Evolutionary conservation across 2,888 invertebrate species (phyloP), one percentile per base, ranked within the genome.

Genomic region (Allacma fusca): DNA sequence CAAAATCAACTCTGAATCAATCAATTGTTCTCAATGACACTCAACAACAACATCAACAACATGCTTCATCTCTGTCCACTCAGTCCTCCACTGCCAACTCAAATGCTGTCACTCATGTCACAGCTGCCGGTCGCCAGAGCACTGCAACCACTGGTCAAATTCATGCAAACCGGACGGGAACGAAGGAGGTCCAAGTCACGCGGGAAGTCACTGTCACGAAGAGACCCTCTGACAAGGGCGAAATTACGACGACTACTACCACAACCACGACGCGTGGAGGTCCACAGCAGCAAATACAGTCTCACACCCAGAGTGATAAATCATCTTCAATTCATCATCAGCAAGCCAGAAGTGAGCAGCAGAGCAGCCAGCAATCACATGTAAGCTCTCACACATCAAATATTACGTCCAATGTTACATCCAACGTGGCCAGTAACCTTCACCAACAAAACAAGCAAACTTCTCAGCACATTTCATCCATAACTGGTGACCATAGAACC

Each of bases 151-250:
- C 4, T 23, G 72, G 72, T 65, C 77, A 77, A 44, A 78, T 82
- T 9, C 75, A 80, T 34, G 83, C 91, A 0, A 90, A 90, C 85
- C 84, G 82, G 21, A 80, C 78, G 24, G 83, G 83, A 19, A 78
- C 82, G 5, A 76, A 77, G 21, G 82, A 84, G 75, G 83, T 83
- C 4, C 79, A 83, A 68, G 84, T 84, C 28, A 81, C 80, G 0
- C 50, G 83, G 76, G 83, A 83, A 71, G 83, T 83, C 64, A 85
- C 80, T 21, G 83, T 82, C 16, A 83, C 83, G 1, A 82, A 83
- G 65, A 75, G 82, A 65, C 77, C 78, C n/a, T 78, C 73, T 0
- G 76, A 44, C 13, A 40, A 79, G 76, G 26, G 79, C 65, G 78
- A 75, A 57, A 79, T 76, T 5, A 75, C 74, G 62, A 78, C 80